phyloP scores from a whole-genome alignment of 2,888 invertebrate species.

The Teinopalpus imperialis region DNA sequence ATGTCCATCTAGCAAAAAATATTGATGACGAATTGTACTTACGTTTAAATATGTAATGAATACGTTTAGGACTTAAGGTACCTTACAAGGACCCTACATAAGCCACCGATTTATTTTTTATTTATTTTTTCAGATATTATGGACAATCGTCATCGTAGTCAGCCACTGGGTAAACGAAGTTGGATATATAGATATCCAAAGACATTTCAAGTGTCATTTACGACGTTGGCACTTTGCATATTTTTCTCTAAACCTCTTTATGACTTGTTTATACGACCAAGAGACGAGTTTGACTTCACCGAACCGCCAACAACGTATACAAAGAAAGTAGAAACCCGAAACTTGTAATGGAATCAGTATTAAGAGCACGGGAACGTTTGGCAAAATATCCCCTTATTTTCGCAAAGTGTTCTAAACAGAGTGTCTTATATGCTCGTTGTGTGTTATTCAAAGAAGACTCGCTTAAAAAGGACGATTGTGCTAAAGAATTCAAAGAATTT shows the following conservation, averaged over 20 bases:
- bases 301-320: conserved; percentile 54
- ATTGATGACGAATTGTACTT: no score
- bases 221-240: conserved; percentile 73
- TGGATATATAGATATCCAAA: conserved; percentile 84
- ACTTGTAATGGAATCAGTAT: conserved; percentile 89
- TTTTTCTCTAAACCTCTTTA: conserved; percentile 89
- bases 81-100: no score
- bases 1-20: no score
- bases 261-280: conserved; percentile 79
- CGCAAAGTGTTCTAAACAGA: conserved; percentile 87
- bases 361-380: conserved; percentile 87
- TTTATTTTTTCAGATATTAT: conserved; percentile 56
- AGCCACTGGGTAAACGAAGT: conserved; percentile 78
- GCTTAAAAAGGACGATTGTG: conserved; percentile 87
- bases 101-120: no score
- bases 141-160: conserved; percentile 61
- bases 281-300: conserved; percentile 43
- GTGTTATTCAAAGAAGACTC: conserved; percentile 87
- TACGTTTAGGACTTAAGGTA: no score
- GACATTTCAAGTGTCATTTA: conserved; percentile 78
- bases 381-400: conserved; percentile 88
- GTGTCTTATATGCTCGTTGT: conserved; percentile 89
- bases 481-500: conserved; percentile 89
- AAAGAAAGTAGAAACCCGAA: conserved; percentile 24
- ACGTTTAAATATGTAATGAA: no score